Base-by-base conservation (phyloP, 2,888 invertebrate genomes). In the Asteroscopus sphinx region DNA sequence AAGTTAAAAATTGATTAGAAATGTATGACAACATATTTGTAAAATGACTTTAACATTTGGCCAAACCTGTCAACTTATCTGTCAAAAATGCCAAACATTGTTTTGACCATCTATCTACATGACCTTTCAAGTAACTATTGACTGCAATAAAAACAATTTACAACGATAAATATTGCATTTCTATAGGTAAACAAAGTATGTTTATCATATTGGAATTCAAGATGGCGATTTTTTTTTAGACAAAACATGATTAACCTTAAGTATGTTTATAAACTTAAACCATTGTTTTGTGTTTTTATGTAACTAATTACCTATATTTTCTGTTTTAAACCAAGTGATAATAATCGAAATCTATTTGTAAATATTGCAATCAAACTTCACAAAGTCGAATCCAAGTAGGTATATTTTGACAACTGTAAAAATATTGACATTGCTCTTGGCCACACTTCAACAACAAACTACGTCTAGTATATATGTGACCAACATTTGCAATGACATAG, bases 141-240 rank as follows among this genome's bases (percentile, higher is more conserved):
- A 68, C 52, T 68, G 58, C 40, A 37, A n/a, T 49, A 36, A 36
- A 44, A 54, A 35, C 26, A 47, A 26, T 64, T 42, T 39, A 37
- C 12, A 44, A 61, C 26, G 15, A 40, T 41, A 52, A 57, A 45
- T 49, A 59, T 71, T 45, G 11, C 8, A 30, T 36, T 53, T 57
- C 49, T 42, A 42, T 57, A 35, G 45, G 39, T 51, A 52, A 58
- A 65, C 48, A 71, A 56, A 25, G 15, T 17, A 15, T 36, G 9
- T 52, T 73, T 69, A 69, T 66, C 60, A 21, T 8, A 44, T 1
- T 36, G 30, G 44, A 48, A 73, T 71, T 55, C 61, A 65, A 60
- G 26, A 71, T 74, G 74, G 56, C 55, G 33, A 40, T 13, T 25
- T 52, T 48, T 45, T 11, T 21, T 49, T 51, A 55, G 67, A 56